Percentiles rank a stretch among this genome's conserved stretches.
phyloP scores from a whole-genome alignment of 2,113 vertebrate species.

The Lycocorax pyrrhopterus region DNA sequence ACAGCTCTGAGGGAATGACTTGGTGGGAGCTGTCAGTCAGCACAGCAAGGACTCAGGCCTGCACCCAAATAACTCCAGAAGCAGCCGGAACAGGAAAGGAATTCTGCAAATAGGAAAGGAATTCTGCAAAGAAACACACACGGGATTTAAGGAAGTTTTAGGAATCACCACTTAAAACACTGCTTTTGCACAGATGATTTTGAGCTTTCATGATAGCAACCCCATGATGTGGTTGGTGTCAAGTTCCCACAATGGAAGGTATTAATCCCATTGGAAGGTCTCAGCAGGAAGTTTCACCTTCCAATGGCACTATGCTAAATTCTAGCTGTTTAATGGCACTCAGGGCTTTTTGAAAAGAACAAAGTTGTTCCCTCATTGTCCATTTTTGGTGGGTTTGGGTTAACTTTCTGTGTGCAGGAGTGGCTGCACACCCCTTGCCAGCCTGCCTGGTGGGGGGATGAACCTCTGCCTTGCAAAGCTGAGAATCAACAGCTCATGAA shows the following conservation, averaged over 20 bases:
- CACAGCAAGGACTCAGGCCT: not conserved
- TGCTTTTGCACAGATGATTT: not conserved
- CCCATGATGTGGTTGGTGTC: rapidly evolving
- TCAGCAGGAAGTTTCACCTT: not conserved
- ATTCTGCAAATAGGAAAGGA: not conserved
- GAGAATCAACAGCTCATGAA: not conserved
- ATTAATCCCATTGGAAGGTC: not conserved
- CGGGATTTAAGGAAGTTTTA: not conserved
- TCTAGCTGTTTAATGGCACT: not conserved
- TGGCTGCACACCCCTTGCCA: not conserved
- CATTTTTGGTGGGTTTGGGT: not conserved
- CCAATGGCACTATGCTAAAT: not conserved
- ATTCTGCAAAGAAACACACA: not conserved
- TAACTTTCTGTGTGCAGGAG: not conserved
- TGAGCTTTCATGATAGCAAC: not conserved
- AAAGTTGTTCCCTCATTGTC: not conserved
- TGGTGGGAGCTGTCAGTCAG: not conserved
- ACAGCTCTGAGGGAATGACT: not conserved
- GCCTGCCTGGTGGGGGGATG: not conserved
- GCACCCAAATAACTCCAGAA: not conserved
- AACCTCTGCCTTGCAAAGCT: not conserved
- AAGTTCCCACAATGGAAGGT: not conserved
- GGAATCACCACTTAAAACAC: not conserved
- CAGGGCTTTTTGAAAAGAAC: not conserved
- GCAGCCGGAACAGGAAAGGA: not conserved